A percentile compares a stretch with the other conserved stretches of the same genome.
phyloP scores from a whole-genome alignment of 2,888 invertebrate genomes.

The Caenorhabditis macrosperma region DNA sequence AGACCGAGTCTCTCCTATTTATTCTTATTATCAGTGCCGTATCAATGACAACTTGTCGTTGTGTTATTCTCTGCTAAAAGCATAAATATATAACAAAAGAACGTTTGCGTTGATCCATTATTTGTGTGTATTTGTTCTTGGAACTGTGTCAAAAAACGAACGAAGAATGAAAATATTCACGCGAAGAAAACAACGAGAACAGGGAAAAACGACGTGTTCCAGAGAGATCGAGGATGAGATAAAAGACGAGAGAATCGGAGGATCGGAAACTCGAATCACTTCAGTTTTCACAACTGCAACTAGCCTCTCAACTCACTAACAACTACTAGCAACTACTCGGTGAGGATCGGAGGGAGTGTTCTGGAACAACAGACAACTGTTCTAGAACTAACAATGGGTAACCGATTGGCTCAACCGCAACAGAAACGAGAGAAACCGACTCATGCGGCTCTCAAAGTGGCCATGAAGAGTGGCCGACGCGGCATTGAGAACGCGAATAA shows the following conservation, averaged over 20 bases:
- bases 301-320: constrained; percentile 1
- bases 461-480: constrained; percentile 65
- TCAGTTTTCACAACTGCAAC: constrained; percentile 33
- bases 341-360: neutral
- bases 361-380: neutral
- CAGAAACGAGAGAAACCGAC: constrained; percentile 71
- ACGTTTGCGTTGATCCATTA: neutral
- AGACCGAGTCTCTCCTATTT: neutral
- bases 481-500: constrained; percentile 69
- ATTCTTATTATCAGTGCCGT: neutral
- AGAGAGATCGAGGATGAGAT: constrained; percentile 22
- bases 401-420: constrained; percentile 55
- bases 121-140: neutral
- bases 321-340: constrained; percentile 13
- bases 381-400: constrained; percentile 59
- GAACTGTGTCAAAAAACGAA: too few species aligned
- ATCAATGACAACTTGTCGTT: neutral
- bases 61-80: neutral
- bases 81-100: neutral
- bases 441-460: constrained; percentile 70
- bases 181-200: too few species aligned
- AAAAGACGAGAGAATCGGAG: neutral
- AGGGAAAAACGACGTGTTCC: constrained; percentile 1
- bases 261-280: constrained; percentile 2
- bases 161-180: too few species aligned